A percentile compares a stretch with the other conserved stretches of the same genome.
phyloP scores from a whole-genome alignment of 2,113 vertebrate species.

The Perca schrenkii region DNA sequence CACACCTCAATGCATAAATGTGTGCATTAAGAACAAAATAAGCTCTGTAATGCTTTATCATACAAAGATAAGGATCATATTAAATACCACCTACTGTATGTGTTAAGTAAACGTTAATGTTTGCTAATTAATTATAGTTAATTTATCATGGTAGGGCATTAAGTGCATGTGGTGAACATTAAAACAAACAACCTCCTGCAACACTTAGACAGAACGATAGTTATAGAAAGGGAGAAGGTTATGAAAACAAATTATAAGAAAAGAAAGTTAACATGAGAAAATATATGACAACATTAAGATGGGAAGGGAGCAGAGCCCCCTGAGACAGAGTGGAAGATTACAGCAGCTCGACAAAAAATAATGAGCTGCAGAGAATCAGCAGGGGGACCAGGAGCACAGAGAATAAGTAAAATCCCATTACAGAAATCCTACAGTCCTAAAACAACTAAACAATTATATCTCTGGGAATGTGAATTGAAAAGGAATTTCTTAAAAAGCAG shows the following conservation, averaged over 20 bases:
- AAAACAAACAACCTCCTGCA: background rate
- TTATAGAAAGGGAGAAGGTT: slow-evolving; percentile 16
- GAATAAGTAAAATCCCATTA: slow-evolving; percentile 37
- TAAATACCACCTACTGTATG: background rate
- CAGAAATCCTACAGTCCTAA: slow-evolving; percentile 27
- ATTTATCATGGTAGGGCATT: background rate
- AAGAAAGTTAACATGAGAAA: background rate
- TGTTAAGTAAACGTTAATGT: background rate
- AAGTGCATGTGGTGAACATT: background rate
- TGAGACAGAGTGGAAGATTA: slow-evolving; percentile 58
- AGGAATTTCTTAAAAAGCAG: background rate
- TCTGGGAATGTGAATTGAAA: slow-evolving; percentile 8
- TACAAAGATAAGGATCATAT: background rate
- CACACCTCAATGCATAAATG: slow-evolving; percentile 11
- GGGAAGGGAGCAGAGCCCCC: slow-evolving; percentile 25
- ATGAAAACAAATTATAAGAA: slow-evolving; percentile 38
- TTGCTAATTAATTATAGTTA: slow-evolving; percentile 16
- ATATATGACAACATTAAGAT: slow-evolving; percentile 40
- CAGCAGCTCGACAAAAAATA: slow-evolving; percentile 61
- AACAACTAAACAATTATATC: slow-evolving; percentile 43
- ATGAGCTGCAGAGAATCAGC: slow-evolving; percentile 60
- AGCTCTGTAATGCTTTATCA: background rate
- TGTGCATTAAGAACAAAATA: background rate
- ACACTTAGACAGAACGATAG: background rate
- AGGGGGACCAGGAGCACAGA: slow-evolving; percentile 21